phyloP scores from a whole-genome alignment of 2,888 invertebrate species.

The Lottia scabra region DNA sequence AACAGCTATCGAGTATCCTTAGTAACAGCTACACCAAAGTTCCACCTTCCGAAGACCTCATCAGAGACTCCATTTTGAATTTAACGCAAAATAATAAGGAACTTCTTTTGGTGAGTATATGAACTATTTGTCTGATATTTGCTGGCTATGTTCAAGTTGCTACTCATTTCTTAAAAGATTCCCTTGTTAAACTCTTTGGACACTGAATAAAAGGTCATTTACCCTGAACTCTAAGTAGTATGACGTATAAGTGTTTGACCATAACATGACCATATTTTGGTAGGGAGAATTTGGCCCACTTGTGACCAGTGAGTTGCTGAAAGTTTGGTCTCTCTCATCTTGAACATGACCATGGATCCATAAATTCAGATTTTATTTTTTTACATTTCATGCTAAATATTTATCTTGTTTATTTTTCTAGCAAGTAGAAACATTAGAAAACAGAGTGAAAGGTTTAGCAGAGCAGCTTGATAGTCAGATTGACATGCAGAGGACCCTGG shows the following conservation, averaged over 20 bases:
- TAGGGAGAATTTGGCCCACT: too few species aligned
- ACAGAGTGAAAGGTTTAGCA: conserved; percentile 80
- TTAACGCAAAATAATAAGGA: conserved; percentile 50
- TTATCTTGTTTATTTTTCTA: conserved; percentile 32
- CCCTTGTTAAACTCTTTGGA: too few species aligned
- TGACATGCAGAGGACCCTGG: conserved; percentile 77
- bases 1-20: conserved; percentile 60
- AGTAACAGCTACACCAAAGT: conserved; percentile 44
- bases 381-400: not conserved
- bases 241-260: too few species aligned
- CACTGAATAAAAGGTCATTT: too few species aligned
- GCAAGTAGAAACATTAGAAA: conserved; percentile 73
- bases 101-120: conserved; percentile 49
- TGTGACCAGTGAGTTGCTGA: too few species aligned
- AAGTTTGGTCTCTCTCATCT: too few species aligned
- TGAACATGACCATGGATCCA: too few species aligned
- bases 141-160: too few species aligned
- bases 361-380: too few species aligned
- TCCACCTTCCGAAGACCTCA: conserved; percentile 57
- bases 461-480: conserved; percentile 80
- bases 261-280: too few species aligned
- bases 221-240: too few species aligned
- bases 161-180: too few species aligned
- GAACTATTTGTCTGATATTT: not conserved
- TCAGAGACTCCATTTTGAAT: conserved; percentile 53